Evolutionary conservation across 2,888 invertebrate species (phyloP), one percentile per base, ranked within the genome.

Genomic region (Caenorhabditis sinica): DNA sequence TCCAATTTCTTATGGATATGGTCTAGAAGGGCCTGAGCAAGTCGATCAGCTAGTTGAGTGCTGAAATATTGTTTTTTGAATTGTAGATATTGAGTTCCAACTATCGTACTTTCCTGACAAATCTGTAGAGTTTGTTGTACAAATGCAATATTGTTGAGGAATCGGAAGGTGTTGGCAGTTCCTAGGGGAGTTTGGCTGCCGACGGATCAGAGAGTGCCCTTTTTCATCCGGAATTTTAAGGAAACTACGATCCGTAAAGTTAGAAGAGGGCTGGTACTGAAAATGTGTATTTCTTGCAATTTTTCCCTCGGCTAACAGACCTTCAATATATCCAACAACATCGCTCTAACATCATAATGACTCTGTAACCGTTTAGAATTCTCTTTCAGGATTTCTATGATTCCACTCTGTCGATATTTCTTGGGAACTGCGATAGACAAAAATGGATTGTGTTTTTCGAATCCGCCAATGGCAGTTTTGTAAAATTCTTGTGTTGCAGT

Each of bases 371-470:
- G 20, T 36, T 60, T 30, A 6, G 86, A 23, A 53, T 88, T 88
- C 33, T 75, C 81, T 30, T 43, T 53, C 56, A 89, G 40, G n/a
- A 74, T 68, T 40, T 73, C 68, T 51, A 87, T 13, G 8, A 85
- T 58, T 4, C 58, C 69, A 28, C 49, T 74, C 23, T 71, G 58
- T n/a, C 89, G 68, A 13, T 87, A 68, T 20, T 72, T 49, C 30
- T 84, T 76, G 11, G 89, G 89, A 0, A 89, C 75, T 17, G 87
- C 63, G n/a, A 89, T 71, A 13, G 75, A 63, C 3, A 87, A 73
- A 2, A 87, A 61, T 23, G 88, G 89, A 58, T 87, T 88, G 58
- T 87, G 86, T 30, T 69, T 66, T 33, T 89, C 89, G 20, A 77
- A 68, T 23, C 33, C 33, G 20, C 51, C 51, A 23, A 68, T 53